These are phyloP conservation scores for Leucopsar rothschildi DNA, from an alignment of 2,113 vertebrate species.

Conservation along the genomic window DNA sequence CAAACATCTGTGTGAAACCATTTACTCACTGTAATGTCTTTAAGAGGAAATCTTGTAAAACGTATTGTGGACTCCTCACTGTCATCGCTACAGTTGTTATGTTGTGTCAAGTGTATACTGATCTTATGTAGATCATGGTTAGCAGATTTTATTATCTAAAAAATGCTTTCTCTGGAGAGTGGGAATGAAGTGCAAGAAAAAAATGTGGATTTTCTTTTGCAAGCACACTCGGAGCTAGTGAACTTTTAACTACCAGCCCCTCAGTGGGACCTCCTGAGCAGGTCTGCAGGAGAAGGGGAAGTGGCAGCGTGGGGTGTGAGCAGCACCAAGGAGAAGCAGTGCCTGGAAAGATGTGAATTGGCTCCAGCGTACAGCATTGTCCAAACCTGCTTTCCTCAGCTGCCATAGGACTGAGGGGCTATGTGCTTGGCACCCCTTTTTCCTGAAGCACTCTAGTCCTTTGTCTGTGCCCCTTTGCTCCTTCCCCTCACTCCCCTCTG, in stretches of 20 bases:
- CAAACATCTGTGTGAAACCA: conserved; percentile 18
- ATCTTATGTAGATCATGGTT: not conserved
- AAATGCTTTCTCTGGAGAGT: not conserved
- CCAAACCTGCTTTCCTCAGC: not conserved
- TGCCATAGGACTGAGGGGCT: not conserved
- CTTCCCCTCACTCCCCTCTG: not conserved
- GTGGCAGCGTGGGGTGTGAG: fast-evolving
- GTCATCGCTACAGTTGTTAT: not conserved
- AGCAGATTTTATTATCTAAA: not conserved
- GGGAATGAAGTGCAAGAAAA: not conserved
- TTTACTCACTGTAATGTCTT: not conserved
- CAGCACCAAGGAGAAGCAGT: not conserved
- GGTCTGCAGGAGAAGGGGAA: not conserved
- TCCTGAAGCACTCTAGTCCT: not conserved
- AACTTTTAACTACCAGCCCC: not conserved
- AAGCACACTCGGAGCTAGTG: not conserved
- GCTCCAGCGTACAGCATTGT: not conserved
- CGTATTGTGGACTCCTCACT: not conserved
- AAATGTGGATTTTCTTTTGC: not conserved
- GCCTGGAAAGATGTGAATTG: fast-evolving
- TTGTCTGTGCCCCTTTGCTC: not conserved
- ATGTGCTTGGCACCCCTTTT: not conserved
- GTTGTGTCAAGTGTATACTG: not conserved
- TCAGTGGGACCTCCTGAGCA: not conserved
- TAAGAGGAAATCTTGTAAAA: not conserved